Evolutionary conservation across 2,888 invertebrate genomes (phyloP), one percentile per base, ranked within the genome.

Genomic region (Arctia plantaginis): DNA sequence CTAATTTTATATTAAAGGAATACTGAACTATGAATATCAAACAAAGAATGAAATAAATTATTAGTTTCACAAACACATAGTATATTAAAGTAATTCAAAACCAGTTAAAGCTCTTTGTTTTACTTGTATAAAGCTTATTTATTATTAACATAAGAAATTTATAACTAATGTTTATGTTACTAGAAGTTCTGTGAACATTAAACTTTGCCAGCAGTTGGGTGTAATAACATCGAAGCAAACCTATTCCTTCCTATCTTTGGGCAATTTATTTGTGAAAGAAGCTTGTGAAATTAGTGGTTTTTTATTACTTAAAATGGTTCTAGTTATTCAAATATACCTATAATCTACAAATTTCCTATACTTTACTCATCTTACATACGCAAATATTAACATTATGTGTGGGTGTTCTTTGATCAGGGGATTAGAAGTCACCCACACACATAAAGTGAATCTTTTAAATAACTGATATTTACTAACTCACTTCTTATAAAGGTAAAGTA

Each of bases 101-200:
- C n/a, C 51, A 55, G 51, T 55, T n/a, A 7, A n/a, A 55, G 10
- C n/a, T 55, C 2, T 55, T 55, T 55, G 55, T 55, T 55, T 55
- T 55, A 55, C 55, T 55, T 0, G 12, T n/a, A 12, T 12, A 27
- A 59, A 27, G 13, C 13, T 59, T 59, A 59, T 59, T 59, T 59
- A 27, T 27, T 59, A 59, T 59, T 59, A 13, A 59, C 59, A 0
- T 59, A 13, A 27, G 27, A 27, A 4, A 59, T 59, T 59, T 13
- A 27, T 13, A 13, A 27, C 27, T 27, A 0, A 59, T 59, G 59
- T 15, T 55, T 55, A n/a, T n/a, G n/a, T 55, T 55, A 55, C 51
- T 55, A 55, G 51, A 55, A 55, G 23, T n/a, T 55, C 51, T 55
- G 51, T 55, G n/a, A 55, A 55, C 51, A n/a, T 55, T n/a, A 55